Conservation (phyloP, 2,888 invertebrate species). For the Zele albiditarsus region DNA sequence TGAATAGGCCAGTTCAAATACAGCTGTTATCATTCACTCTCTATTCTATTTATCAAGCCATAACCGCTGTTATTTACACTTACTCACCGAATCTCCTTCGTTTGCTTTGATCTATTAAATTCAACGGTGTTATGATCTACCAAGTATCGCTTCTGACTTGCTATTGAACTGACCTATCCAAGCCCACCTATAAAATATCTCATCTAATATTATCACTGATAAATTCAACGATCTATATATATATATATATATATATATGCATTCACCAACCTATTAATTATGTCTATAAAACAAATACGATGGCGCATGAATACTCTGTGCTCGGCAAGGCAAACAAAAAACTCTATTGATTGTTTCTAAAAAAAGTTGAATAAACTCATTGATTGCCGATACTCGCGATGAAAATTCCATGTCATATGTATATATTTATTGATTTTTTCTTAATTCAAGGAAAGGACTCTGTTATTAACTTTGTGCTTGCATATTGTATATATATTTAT, state of each 20-base stretch:
- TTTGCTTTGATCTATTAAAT: conserved; percentile 31
- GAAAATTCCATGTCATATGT: too few relatives aligned
- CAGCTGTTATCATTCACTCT: conserved; percentile 26
- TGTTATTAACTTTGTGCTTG: too few relatives aligned
- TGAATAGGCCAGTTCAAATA: conserved; percentile 35
- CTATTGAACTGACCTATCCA: conserved; percentile 26
- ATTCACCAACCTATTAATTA: neutral
- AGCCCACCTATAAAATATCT: conserved; percentile 1
- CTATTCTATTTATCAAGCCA: neutral
- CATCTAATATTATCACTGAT: conserved; percentile 2
- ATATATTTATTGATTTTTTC: too few relatives aligned
- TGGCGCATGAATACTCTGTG: neutral
- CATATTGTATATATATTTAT: neutral
- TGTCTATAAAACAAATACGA: neutral
- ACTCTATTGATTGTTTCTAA: neutral
- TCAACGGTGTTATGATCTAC: conserved; percentile 24
- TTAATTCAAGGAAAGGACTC: too few relatives aligned
- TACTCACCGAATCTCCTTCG: neutral
- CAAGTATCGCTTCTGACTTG: conserved; percentile 20
- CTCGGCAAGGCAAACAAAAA: neutral
- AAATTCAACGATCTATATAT: neutral
- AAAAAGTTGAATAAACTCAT: neutral
- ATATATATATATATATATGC: neutral
- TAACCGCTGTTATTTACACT: neutral
- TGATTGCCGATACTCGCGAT: too few relatives aligned